These are phyloP conservation scores for Thaumetopoea pityocampa DNA, from an alignment of 1,140 invertebrate species.

Conservation along the genomic window DNA sequence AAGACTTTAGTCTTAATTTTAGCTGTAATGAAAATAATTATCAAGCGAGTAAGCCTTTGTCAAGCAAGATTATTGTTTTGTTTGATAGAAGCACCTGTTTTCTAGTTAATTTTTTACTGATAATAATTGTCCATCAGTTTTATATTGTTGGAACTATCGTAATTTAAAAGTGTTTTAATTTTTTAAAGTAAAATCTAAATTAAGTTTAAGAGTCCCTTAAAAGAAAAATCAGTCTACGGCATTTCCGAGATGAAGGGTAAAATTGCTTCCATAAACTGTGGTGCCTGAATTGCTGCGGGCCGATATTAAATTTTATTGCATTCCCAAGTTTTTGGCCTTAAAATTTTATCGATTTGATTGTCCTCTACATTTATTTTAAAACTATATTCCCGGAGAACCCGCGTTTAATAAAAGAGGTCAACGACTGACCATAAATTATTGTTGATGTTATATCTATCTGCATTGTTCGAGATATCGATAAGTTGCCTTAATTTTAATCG, in stretches of 20 bases:
- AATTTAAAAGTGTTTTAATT: too few species aligned
- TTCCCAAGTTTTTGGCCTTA: constrained; percentile 51
- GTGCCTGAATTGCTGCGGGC: constrained; percentile 43
- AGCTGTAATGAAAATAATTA: too few species aligned
- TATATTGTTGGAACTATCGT: too few species aligned
- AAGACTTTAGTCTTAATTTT: too few species aligned
- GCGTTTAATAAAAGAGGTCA: constrained; percentile 58
- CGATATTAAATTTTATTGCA: constrained; percentile 64
- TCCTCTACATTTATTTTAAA: constrained; percentile 51
- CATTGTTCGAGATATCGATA: too few species aligned
- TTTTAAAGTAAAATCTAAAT: too few species aligned
- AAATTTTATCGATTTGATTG: constrained; percentile 48
- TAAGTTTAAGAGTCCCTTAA: constrained; percentile 49
- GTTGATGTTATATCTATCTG: constrained; percentile 10
- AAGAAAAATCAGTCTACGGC: constrained; percentile 58
- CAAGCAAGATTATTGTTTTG: too few species aligned
- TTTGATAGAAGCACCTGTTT: too few species aligned
- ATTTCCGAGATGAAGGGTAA: constrained; percentile 61
- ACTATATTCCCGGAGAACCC: constrained; percentile 44
- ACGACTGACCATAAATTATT: constrained; percentile 22
- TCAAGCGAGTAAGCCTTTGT: too few species aligned
- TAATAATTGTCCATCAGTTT: too few species aligned
- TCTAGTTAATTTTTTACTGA: too few species aligned
- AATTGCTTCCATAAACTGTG: constrained; percentile 65
- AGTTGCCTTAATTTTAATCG: too few species aligned